phyloP scores from a whole-genome alignment of 2,888 invertebrate species.

The Lepetodrilus schrolli region DNA sequence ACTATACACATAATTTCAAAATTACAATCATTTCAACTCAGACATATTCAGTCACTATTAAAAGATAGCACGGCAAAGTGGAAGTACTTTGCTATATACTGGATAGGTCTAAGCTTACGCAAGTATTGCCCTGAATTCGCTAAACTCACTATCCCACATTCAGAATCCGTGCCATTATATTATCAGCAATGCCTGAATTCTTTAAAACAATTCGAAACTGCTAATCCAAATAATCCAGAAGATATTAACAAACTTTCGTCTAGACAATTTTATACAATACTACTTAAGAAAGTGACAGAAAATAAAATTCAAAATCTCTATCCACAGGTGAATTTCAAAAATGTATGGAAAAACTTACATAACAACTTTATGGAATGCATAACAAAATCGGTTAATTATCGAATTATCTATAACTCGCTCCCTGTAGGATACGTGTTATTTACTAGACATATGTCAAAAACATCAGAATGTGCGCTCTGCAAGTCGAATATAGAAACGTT shows the following conservation, averaged over 20 bases:
- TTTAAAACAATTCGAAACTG: neutral
- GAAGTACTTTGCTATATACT: conserved; percentile 36
- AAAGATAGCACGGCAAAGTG: conserved; percentile 21
- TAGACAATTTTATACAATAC: neutral
- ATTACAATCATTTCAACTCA: neutral
- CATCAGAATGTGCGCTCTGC: neutral
- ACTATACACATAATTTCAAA: conserved; percentile 8
- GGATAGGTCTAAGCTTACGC: conserved; percentile 33
- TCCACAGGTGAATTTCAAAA: neutral
- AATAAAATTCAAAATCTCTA: neutral
- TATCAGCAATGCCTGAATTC: conserved; percentile 27
- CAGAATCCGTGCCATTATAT: conserved; percentile 31
- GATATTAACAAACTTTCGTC: neutral
- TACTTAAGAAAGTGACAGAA: neutral
- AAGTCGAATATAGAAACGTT: neutral
- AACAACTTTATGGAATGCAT: neutral
- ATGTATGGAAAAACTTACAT: neutral
- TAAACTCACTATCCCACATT: conserved; percentile 30
- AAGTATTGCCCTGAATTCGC: neutral
- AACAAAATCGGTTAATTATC: neutral
- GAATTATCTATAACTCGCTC: neutral
- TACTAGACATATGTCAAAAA: neutral
- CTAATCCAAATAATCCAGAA: neutral
- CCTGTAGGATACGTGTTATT: neutral
- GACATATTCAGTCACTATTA: conserved; percentile 25